Evolutionary conservation across 1,140 invertebrate species (phyloP), one percentile per base, ranked within the genome.

Genomic region (Halesus radiatus): DNA sequence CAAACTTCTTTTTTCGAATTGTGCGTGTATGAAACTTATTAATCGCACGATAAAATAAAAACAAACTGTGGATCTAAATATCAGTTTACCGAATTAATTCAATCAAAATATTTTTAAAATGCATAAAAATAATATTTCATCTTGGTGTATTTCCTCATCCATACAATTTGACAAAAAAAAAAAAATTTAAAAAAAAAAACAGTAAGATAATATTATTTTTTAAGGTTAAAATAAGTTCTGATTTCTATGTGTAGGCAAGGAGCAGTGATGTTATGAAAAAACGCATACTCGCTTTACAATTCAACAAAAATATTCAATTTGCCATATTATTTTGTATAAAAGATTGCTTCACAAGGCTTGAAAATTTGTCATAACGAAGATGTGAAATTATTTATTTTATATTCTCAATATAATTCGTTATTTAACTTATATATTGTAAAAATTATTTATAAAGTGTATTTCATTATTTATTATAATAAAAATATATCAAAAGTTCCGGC

Each of bases 391-490:
- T 37, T 32, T 75, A 74, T 74, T 74, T 74, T 54, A 74, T 54
- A 74, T 58, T 18, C 56, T 32, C 22, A 58, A 75, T 50, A 75
- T 58, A 32, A 29, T 70, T 73, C 22, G 52, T 76, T 56, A 70
- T 70, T 64, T 78, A 66, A 37, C 3, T 37, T 37, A 37, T 37
- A 37, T 37, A 37, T 37, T 72, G n/a, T 72, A 52, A 72, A 72
- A 20, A 72, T 72, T 22, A 72, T 72, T 72, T 20, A 72, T 76
- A 78, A 66, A 66, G 68, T 81, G 70, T 81, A 78, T 78, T 74
- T 66, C 68, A 76, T 75, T 78, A 78, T 81, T 78, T 78, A 81
- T 78, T 78, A 81, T 37, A 70, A 50, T 75, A 66, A 74, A 78
- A 81, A 81, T 58, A 75, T 73, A 18, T 73, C 7, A 73, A 73